Base-by-base conservation (phyloP, 1,140 invertebrate species). In the Pantala flavescens region DNA sequence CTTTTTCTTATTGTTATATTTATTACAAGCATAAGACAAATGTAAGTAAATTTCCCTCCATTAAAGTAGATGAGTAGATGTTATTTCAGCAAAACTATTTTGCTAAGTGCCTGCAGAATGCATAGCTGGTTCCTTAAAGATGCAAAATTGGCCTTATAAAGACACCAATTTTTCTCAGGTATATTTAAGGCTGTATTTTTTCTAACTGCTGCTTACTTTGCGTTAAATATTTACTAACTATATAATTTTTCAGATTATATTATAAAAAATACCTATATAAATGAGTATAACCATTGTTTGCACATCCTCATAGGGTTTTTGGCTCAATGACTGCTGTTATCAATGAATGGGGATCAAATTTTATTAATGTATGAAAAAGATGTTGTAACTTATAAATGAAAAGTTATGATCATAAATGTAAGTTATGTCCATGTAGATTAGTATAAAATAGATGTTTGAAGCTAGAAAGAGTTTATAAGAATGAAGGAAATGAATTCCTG, bases 181-280 rank as follows among this genome's bases (percentile, higher is more conserved):
- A 63, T 19, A 63, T 63, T 63, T 63, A 63, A 19, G 49, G 49
- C 49, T 63, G 49, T 63, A 63, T 63, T 63, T 63, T 63, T 63
- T 63, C 49, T 63, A 63, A 21, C 14, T 14, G 14, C 16, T 63
- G 49, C 49, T 63, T 63, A 63, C 14, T 5, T 63, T 63, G 12
- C 12, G 49, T 63, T 63, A 63, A 3, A 19, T 7, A 63, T 19
- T 63, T 21, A 19, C 12, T 14, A 7, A 19, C 16, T 16, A 14
- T 63, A 21, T 7, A 63, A 63, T 7, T 63, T 36, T 36, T 36
- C 28, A 36, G 49, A 21, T 16, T 19, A 3, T 63, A 63, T 63
- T 16, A 21, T 12, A 63, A 7, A 12, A 16, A 63, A 21, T 16
- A 14, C 3, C 1, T 63, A 63, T 19, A 7, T n/a, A n/a, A n/a